Evolutionary conservation across 2,113 vertebrate species (phyloP), one percentile per base, ranked within the genome.

Genomic region (Heterochromis multidens): DNA sequence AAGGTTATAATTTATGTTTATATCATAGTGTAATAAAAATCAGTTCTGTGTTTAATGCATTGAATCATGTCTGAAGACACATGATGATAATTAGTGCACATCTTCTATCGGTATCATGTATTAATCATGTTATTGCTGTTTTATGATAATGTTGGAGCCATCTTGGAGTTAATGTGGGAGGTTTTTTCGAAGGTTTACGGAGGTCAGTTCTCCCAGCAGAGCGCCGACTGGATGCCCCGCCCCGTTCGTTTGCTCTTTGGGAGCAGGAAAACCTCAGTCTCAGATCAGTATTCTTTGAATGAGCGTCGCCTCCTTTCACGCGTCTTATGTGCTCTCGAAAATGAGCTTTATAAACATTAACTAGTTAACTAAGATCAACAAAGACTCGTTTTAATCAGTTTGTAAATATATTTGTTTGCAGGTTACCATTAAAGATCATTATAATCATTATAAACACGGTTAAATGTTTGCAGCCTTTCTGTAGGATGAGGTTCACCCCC

Each of bases 401-500:
- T 8, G 33, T 72, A 46, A 46, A 16, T 16, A 1, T 19, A 29
- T 27, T 72, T 7, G 8, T 1, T 49, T 21, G 40, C 43, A 31
- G 67, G 49, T 29, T 29, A 10, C 5, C 0, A 1, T 49, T 72
- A 29, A 27, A 2, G 43, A 43, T 1, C n/a, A n/a, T n/a, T n/a
- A n/a, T n/a, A n/a, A 5, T 7, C 8, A 21, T 49, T 72, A 1
- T 25, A 72, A 72, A 29, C 43, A 21, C 25, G 67, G 46, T 43
- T 46, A 46, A 19, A 70, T 1, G 13, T 43, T 2, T 67, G n/a
- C 67, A 74, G 27, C 29, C 17, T 2, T 10, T 52, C 67, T 19
- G 67, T 16, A 70, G 0, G 23, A 46, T 19, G 35, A 65, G 21
- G 4, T 21, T 65, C 62, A 65, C n/a, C n/a, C n/a, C n/a, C n/a